Base-by-base conservation (phyloP, 2,888 invertebrate genomes). In the Lasioglossum vierecki region DNA sequence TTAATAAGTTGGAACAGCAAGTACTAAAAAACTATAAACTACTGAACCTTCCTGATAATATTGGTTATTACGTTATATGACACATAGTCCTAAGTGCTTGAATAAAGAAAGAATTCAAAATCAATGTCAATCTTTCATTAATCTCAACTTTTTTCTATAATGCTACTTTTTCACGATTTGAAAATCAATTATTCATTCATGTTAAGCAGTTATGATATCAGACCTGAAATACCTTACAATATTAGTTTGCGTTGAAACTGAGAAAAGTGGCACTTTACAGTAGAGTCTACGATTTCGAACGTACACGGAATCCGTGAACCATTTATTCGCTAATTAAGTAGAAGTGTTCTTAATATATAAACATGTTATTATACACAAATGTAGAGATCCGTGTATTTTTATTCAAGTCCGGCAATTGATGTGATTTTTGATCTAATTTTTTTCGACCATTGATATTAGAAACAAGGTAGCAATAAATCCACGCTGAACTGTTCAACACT, bases 101-200 rank as follows among this genome's bases (percentile, higher is more conserved):
- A 89, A 89, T 86, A 89, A 89, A 88, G 2, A 13, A 79, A 80
- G 11, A 76, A 30, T 39, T 26, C 75, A 6, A 30, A 46, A 39
- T 30, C 41, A 46, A 18, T 26, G 57, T 22, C 13, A 71, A 41
- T 30, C 15, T 70, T 41, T 74, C 6, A 63, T 4, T n/a, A 5
- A 49, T 66, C 18, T 5, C 4, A 18, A 41, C 13, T 4, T 63
- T 11, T 22, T 11, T 8, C 5, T 44, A 53, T 4, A 49, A 66
- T 8, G 35, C 49, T 49, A 44, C 13, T n/a, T n/a, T 2, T 35
- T 8, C 35, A 22, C 1, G 1, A 41, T 30, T 22, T 15, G 13
- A 22, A 75, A 18, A 68, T 18, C 18, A 26, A 26, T 49, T 49
- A 49, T 30, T 35, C 15, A 8, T 63, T 6, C 26, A 35, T 22